A percentile compares a stretch with the other conserved stretches of the same genome.
phyloP scores from a whole-genome alignment of 2,888 invertebrate species.

The Punctoribates punctum region DNA sequence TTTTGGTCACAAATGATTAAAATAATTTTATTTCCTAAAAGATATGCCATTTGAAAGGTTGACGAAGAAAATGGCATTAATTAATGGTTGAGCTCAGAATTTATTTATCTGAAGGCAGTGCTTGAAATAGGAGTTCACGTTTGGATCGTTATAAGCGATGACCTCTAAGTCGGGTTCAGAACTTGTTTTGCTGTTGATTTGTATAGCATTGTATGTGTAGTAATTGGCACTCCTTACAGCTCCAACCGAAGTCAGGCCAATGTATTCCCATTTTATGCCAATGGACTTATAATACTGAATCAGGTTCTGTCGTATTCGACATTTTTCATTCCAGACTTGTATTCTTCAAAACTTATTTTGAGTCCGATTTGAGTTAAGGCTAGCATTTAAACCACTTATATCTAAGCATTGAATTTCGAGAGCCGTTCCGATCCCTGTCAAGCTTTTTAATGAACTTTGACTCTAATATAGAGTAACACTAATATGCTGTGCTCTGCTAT shows the following conservation, averaged over 20 bases:
- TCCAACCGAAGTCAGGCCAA: background rate
- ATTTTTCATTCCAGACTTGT: background rate
- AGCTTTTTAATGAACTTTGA: background rate
- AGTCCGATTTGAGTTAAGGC: background rate
- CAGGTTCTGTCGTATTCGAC: conserved; percentile 10
- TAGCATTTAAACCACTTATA: conserved; percentile 3
- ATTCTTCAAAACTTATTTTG: background rate
- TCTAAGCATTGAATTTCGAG: background rate
- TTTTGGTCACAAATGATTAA: too few relatives aligned
- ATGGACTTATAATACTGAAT: conserved; percentile 22
- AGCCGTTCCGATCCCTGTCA: background rate
- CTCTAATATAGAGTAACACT: too few relatives aligned
- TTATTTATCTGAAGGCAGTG: background rate
- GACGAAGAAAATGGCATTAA: background rate
- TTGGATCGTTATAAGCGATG: background rate
- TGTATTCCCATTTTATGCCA: background rate
- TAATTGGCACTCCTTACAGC: conserved; percentile 23
- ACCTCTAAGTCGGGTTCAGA: background rate
- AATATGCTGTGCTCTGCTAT: too few relatives aligned
- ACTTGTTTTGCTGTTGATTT: conserved; percentile 11
- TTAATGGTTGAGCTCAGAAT: background rate
- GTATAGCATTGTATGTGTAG: too few relatives aligned
- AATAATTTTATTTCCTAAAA: too few relatives aligned
- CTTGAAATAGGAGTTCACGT: background rate
- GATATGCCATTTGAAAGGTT: background rate